A percentile compares a stretch with the other conserved stretches of the same genome.
These are phyloP conservation scores for Lasioglossum malachurum DNA, from an alignment of 2,888 invertebrate species.

Conservation along the genomic window DNA sequence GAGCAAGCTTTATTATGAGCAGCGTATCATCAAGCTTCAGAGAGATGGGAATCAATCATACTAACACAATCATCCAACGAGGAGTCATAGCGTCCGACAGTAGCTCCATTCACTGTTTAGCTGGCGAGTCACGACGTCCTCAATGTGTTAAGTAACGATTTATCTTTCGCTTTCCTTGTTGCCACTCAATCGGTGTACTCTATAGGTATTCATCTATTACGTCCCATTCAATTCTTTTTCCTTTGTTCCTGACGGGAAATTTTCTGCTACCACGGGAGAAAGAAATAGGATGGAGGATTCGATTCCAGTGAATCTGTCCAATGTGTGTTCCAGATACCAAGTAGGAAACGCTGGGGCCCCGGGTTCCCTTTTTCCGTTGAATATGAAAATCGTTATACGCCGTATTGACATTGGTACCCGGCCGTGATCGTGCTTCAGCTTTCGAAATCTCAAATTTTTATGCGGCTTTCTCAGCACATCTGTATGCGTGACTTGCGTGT, in stretches of 20 bases:
- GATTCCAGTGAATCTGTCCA: conserved; percentile 79
- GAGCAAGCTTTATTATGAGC: too few species aligned
- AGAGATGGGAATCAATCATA: background rate
- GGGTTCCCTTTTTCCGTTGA: conserved; percentile 54
- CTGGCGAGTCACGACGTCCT: background rate
- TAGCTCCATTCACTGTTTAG: background rate
- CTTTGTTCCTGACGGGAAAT: conserved; percentile 54
- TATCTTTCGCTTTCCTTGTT: background rate
- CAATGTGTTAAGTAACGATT: background rate
- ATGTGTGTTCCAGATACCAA: conserved; percentile 81
- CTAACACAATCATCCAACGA: background rate
- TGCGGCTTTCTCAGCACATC: background rate
- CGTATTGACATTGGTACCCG: conserved; percentile 75
- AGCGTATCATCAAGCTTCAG: background rate
- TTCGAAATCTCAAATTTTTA: conserved; percentile 21
- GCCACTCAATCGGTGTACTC: background rate
- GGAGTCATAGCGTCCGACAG: background rate
- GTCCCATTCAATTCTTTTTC: conserved; percentile 28
- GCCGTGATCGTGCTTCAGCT: conserved; percentile 17
- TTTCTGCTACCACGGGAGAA: conserved; percentile 57
- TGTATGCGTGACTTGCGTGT: conserved; percentile 12
- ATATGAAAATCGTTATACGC: conserved; percentile 78
- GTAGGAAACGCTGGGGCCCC: conserved; percentile 50
- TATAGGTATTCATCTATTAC: conserved; percentile 19
- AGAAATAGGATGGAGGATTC: conserved; percentile 83